A percentile compares a stretch with the other conserved stretches of the same genome.
These are phyloP conservation scores for Stichopus chloronotus DNA, from an alignment of 35 echinoderm and acorn worm genomes.

Conservation along the genomic window DNA sequence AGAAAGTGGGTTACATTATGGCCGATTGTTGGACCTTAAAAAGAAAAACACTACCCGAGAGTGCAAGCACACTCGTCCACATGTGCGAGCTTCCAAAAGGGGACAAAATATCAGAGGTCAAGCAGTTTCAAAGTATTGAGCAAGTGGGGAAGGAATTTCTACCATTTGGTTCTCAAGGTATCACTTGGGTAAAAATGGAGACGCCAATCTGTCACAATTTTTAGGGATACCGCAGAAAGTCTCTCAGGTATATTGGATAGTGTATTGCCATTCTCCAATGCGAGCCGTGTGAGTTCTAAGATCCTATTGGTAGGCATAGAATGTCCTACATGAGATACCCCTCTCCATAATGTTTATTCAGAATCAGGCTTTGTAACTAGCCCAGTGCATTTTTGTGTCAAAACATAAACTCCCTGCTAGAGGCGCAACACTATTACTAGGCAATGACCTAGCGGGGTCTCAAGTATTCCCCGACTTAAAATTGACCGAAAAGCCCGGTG, in stretches of 20 bases:
- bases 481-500: not conserved
- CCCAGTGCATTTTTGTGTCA: not conserved
- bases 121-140: not conserved
- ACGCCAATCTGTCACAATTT: not conserved
- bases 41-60: not conserved
- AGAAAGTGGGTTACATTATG: slow-evolving; percentile 19
- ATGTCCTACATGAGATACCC: not conserved
- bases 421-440: not conserved
- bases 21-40: not conserved
- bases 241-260: not conserved
- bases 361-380: slow-evolving; percentile 17
- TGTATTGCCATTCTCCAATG: not conserved
- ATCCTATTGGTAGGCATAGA: not conserved
- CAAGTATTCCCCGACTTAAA: not conserved
- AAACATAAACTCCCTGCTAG: not conserved
- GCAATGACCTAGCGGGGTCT: slow-evolving; percentile 44
- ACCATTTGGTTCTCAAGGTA: not conserved
- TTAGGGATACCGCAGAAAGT: not conserved
- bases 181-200: not conserved
- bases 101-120: not conserved
- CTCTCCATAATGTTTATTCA: slow-evolving; percentile 14
- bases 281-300: not conserved
- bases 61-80: not conserved
- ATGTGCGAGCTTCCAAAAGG: not conserved
- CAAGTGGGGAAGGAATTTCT: slow-evolving; percentile 11